Conservation (phyloP, 2,888 invertebrate genomes). For the Zygaena filipendulae region DNA sequence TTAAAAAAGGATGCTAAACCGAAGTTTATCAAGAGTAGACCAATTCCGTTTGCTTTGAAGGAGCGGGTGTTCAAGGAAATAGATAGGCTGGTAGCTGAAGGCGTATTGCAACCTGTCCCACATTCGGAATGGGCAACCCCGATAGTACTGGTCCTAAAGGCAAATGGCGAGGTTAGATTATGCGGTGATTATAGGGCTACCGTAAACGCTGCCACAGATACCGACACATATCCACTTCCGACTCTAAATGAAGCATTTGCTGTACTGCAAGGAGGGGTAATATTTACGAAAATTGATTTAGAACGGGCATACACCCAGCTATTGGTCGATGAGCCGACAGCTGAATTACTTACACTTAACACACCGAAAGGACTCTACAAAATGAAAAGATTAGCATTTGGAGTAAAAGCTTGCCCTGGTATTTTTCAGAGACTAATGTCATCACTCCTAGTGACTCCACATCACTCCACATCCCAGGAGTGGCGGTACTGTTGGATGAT, state of each 20-base stretch:
- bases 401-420: constrained; percentile 3
- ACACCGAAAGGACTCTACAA: constrained; percentile 5
- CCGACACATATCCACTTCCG: constrained; percentile 7
- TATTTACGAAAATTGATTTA: constrained; percentile 9
- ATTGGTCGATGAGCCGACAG: constrained; percentile 5
- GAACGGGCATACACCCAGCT: constrained; percentile 8
- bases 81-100: constrained; percentile 2
- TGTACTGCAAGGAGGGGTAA: constrained; percentile 1
- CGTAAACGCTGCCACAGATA: constrained; percentile 5
- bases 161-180: constrained; percentile 2
- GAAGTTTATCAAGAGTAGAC: constrained; percentile 5
- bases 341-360: constrained; percentile 3
- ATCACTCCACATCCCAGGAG: constrained; percentile 1
- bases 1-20: constrained; percentile 1
- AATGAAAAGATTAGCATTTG: constrained; percentile 1
- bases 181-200: constrained; percentile 8
- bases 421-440: constrained; percentile 3
- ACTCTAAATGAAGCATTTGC: constrained; percentile 5
- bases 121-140: constrained; percentile 6
- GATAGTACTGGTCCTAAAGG: constrained; percentile 6
- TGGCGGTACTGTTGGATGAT: constrained; percentile 4
- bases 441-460: not conserved
- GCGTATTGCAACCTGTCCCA: constrained; percentile 3
- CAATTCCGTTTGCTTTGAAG: constrained; percentile 5
- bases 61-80: constrained; percentile 5